Base-by-base conservation (phyloP, 2,797 vertebrate species). In the Capromys pilorides region DNA sequence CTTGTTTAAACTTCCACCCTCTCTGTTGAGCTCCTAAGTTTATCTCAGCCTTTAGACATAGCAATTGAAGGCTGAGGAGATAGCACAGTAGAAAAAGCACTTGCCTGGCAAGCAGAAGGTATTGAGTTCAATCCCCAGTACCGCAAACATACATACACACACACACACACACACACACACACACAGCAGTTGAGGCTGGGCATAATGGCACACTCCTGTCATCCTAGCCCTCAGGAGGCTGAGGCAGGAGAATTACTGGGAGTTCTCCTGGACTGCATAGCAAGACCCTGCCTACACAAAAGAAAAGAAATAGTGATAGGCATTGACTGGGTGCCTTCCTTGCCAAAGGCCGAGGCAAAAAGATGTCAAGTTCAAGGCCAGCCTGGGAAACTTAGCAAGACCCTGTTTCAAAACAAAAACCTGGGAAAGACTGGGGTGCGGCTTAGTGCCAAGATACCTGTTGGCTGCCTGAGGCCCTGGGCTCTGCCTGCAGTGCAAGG, bases 11-110 rank as follows among this genome's bases (percentile, higher is more conserved):
- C 12, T 41, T 75, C 28, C 19, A 22, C 75, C 41, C 18, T 64
- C 0, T 0, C 26, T 6, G 1, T 57, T 57, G 0, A 39, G 1
- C 11, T 86, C 22, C 0, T 12, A 6, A 1, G 2, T 1, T 0
- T 1, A 8, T 67, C 49, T 5, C 6, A 3, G 49, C 54, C 2
- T 39, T 71, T 21, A 45, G 45, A 45, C 8, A 8, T 45, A 45
- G 45, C 45, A 16, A 22, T 85, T 21, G 66, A 69, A n/a, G n/a
- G n/a, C n/a, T n/a, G n/a, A n/a, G n/a, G n/a, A n/a, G n/a, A n/a
- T n/a, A n/a, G n/a, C n/a, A n/a, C n/a, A n/a, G n/a, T n/a, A n/a
- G n/a, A n/a, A n/a, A n/a, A n/a, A n/a, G n/a, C n/a, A n/a, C n/a
- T n/a, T n/a, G n/a, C n/a, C n/a, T n/a, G n/a, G n/a, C n/a, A n/a